Conservation (phyloP, 2,888 invertebrate genomes). For the Thumatha senex region DNA sequence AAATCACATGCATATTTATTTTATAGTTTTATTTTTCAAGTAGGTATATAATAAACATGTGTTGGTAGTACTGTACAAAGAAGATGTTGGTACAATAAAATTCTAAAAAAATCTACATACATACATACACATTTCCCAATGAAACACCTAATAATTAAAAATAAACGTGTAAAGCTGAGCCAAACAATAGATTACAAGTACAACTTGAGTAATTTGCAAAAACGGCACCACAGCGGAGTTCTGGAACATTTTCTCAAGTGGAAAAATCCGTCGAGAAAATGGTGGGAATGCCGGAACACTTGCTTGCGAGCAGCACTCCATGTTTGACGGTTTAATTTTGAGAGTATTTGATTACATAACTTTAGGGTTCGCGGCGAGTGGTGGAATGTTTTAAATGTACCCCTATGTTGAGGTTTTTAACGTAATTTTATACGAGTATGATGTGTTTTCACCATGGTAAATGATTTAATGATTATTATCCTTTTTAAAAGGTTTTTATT, state of each 20-base stretch:
- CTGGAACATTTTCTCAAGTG: constrained; percentile 20
- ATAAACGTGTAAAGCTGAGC: constrained; percentile 5
- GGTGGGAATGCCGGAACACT: constrained; percentile 7
- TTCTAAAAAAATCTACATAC: too few relatives aligned
- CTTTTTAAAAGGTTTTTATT: not conserved
- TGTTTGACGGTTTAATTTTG: constrained; percentile 1
- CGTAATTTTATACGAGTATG: too few relatives aligned
- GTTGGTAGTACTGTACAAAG: too few relatives aligned
- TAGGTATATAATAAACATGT: too few relatives aligned
- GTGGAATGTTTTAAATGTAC: not conserved
- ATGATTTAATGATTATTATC: too few relatives aligned
- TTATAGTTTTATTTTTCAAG: too few relatives aligned
- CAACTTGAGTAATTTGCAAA: constrained; percentile 27
- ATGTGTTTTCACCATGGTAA: too few relatives aligned
- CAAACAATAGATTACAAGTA: constrained; percentile 27
- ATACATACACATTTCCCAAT: not conserved
- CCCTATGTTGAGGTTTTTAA: not conserved
- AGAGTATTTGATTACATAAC: constrained; percentile 1
- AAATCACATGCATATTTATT: too few relatives aligned
- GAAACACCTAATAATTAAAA: constrained; percentile 6
- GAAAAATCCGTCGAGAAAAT: constrained; percentile 22
- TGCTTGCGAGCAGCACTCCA: not conserved
- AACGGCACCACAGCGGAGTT: constrained; percentile 19
- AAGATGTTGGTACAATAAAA: too few relatives aligned
- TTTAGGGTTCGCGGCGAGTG: not conserved